Conservation (phyloP, 2,888 invertebrate species). For the Argyra leucocephala region DNA sequence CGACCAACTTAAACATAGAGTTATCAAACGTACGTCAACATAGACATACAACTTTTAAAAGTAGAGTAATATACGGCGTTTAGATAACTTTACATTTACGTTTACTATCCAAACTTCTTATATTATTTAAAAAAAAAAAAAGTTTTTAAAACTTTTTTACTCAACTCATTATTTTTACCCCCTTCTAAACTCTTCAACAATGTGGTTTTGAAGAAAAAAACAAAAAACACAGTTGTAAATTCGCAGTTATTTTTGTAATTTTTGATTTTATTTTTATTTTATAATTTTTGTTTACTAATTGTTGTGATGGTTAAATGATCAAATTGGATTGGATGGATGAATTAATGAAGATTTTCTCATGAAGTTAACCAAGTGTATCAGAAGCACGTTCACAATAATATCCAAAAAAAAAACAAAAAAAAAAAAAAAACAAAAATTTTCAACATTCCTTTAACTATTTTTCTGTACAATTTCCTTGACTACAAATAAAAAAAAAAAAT, state of each 20-base stretch:
- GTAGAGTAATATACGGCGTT: no score
- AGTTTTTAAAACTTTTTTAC: background rate
- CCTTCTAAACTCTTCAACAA: background rate
- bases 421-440: background rate
- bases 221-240: background rate
- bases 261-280: background rate
- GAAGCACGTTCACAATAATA: constrained; percentile 4
- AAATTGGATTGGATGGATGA: background rate
- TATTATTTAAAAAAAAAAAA: no score
- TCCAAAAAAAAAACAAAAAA: background rate
- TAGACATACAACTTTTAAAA: no score
- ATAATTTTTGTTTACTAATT: background rate
- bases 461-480: background rate
- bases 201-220: constrained; percentile 20
- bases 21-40: no score
- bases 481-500: background rate
- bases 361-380: constrained; percentile 17
- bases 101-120: no score
- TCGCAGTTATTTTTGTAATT: background rate
- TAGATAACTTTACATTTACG: no score
- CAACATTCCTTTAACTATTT: background rate
- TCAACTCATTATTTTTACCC: no score
- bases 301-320: background rate
- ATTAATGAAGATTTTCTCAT: constrained; percentile 16
- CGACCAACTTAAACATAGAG: no score